Base-by-base conservation (phyloP, 64 coral and sea anemone genomes). In the Astreopora myriophthalma region DNA sequence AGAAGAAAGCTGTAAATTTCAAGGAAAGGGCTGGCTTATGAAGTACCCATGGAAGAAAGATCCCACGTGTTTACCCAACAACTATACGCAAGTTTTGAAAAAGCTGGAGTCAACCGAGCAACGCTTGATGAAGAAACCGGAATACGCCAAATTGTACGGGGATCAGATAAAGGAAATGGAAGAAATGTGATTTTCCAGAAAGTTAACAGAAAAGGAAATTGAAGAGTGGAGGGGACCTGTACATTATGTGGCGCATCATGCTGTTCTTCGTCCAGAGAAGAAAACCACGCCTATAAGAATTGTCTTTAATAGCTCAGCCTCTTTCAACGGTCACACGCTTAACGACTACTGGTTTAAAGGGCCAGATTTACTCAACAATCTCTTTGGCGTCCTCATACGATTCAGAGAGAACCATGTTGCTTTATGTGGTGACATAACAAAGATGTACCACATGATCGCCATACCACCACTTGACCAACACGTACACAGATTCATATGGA, bases 401-500 rank as follows among this genome's bases (percentile, higher is more conserved):
- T 92, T 92, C 38, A 19, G 70, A 26, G 67, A 85, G 28, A 65
- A 37, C 17, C n/a, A 19, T 37, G 27, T n/a, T 44, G 39, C 39
- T 44, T 44, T 2, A 44, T 44, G 40, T 44, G 81, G 62, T 8
- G 80, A 92, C 52, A 85, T 92, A 0, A 75, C 80, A 2, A 86
- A 92, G 80, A 92, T 92, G 81, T 92, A 92, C 38, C 80, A 92
- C 23, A 44, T 44, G 40, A 44, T 44, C 40, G 40, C 40, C 40
- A 44, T 44, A 44, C 40, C 40, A 44, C 40, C 40, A 44, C 40
- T 10, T 44, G 1, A 44, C 40, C 40, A 44, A 44, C 40, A 44
- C 40, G 40, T 44, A 44, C 40, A 44, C 40, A 44, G 40, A 44
- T 44, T 44, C 11, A 44, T 44, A 44, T 44, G 40, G 40, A 44